Percentiles rank a stretch among this genome's conserved stretches.
Conservation (phyloP, 2,888 invertebrate genomes). For the Tipula unca region DNA sequence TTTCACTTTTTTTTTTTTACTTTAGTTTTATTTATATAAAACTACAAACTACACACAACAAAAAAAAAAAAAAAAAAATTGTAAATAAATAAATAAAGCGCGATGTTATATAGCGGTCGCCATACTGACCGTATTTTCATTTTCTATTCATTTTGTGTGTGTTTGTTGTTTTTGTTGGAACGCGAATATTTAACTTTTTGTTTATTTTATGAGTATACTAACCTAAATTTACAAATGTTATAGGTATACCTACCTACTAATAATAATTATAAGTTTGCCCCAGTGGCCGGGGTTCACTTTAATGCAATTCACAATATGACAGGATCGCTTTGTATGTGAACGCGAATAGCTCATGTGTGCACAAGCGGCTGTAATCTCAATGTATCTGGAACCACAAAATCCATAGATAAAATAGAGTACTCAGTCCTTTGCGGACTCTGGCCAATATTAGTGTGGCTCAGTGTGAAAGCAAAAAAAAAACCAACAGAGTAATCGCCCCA, state of each 20-base stretch:
- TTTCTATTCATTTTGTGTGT: neutral
- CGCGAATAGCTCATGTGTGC: too few relatives aligned
- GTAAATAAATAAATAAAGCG: neutral
- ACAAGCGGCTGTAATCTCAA: too few relatives aligned
- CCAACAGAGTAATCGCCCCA: too few relatives aligned
- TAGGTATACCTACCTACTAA: too few relatives aligned
- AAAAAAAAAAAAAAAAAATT: neutral
- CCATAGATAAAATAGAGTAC: too few relatives aligned
- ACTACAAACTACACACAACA: too few relatives aligned
- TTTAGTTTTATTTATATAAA: conserved; percentile 2
- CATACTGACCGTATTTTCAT: conserved; percentile 2
- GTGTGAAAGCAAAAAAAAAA: too few relatives aligned
- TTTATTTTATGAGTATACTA: neutral
- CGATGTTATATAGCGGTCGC: neutral
- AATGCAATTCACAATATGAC: too few relatives aligned
- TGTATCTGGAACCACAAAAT: too few relatives aligned
- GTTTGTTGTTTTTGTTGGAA: neutral
- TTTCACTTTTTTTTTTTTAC: conserved; percentile 8
- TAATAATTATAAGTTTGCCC: neutral
- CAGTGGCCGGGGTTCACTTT: neutral
- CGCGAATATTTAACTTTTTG: neutral
- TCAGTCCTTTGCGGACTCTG: too few relatives aligned
- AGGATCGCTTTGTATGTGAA: too few relatives aligned
- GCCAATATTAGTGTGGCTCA: too few relatives aligned
- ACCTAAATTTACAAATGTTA: neutral